Percentiles rank a stretch among this genome's conserved stretches.
phyloP scores from a whole-genome alignment of 2,888 invertebrate genomes.

The Gymnocheta viridis region DNA sequence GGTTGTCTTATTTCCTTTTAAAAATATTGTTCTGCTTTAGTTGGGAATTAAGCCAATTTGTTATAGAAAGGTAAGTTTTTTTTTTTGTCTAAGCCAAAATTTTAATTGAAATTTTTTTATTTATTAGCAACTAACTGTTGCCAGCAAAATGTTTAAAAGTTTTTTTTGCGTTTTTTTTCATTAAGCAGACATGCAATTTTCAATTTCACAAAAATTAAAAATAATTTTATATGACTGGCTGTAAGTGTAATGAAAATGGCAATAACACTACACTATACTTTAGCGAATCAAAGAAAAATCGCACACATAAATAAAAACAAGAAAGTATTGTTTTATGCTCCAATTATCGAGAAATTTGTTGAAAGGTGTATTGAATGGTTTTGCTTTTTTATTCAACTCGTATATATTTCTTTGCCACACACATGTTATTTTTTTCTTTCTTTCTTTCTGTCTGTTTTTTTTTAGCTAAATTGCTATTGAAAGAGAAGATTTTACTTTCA shows the following conservation, averaged over 20 bases:
- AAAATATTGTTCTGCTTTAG: constrained; percentile 9
- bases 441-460: too few species aligned
- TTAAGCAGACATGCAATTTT: constrained; percentile 58
- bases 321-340: constrained; percentile 70
- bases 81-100: neutral
- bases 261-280: constrained; percentile 12
- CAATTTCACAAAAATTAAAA: constrained; percentile 55
- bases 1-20: constrained; percentile 52
- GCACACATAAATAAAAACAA: constrained; percentile 40
- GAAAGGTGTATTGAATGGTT: constrained; percentile 65
- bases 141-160: constrained; percentile 18
- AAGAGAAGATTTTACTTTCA: constrained; percentile 67
- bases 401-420: constrained; percentile 43
- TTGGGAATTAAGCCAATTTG: constrained; percentile 35
- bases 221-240: constrained; percentile 36
- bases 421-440: constrained; percentile 26
- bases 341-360: constrained; percentile 70
- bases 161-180: neutral
- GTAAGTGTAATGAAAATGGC: constrained; percentile 28
- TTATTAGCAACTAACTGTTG: constrained; percentile 40
- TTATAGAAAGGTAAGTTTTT: constrained; percentile 51
- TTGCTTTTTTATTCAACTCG: constrained; percentile 19
- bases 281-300: constrained; percentile 17
- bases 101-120: constrained; percentile 21
- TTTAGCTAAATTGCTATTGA: constrained; percentile 29